phyloP scores from a whole-genome alignment of 2,797 vertebrate genomes.

The Sebastolobus alascanus region DNA sequence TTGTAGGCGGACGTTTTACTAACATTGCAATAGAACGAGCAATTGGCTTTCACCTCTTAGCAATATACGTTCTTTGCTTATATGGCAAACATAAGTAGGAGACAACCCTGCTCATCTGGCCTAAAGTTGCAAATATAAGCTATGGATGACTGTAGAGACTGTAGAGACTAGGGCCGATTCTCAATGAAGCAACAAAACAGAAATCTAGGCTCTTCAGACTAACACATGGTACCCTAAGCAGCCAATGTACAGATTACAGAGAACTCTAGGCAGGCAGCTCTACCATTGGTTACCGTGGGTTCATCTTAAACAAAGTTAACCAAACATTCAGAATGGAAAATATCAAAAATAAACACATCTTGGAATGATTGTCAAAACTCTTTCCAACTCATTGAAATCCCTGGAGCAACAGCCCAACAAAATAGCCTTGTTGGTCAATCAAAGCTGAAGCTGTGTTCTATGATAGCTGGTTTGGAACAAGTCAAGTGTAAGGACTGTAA shows the following conservation, averaged over 20 bases:
- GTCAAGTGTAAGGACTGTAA: not conserved
- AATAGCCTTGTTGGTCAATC: not conserved
- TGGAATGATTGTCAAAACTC: not conserved
- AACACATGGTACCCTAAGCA: not conserved
- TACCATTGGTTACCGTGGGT: not conserved
- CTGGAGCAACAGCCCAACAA: not conserved
- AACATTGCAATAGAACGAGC: too few relatives aligned
- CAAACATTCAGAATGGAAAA: constrained; percentile 11
- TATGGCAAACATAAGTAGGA: too few relatives aligned
- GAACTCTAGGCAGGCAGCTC: not conserved
- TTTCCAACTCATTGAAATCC: not conserved
- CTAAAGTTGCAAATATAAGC: not conserved
- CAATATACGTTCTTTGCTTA: too few relatives aligned
- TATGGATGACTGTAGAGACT: not conserved
- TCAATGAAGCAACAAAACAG: not conserved
- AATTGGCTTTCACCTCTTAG: too few relatives aligned
- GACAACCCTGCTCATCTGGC: not conserved
- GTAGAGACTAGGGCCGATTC: not conserved
- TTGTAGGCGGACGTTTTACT: too few relatives aligned
- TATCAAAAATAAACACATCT: not conserved
- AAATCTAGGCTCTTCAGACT: not conserved
- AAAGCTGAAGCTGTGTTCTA: not conserved
- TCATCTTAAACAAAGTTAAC: not conserved
- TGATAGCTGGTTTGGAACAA: not conserved
- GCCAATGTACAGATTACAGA: not conserved